A percentile compares a stretch with the other conserved stretches of the same genome.
Conservation (phyloP, 2,113 vertebrate species). For the Pelusios castaneus region DNA sequence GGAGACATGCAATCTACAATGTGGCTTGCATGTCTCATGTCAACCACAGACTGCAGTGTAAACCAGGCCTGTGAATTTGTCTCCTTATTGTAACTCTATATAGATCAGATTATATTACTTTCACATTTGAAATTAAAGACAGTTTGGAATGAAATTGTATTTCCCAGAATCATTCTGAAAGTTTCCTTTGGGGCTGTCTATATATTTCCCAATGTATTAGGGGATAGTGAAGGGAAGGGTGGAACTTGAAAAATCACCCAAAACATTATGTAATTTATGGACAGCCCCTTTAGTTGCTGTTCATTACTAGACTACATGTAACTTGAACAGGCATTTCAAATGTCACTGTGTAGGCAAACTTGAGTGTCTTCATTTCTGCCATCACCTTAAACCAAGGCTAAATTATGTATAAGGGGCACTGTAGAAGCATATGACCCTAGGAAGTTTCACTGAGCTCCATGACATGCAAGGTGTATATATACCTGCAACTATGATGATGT, state of each 20-base stretch:
- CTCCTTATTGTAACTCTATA: not conserved
- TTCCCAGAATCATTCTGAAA: not conserved
- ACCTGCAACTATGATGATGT: not conserved
- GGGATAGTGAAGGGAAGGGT: not conserved
- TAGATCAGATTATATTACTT: not conserved
- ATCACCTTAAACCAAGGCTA: not conserved
- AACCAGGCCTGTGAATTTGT: not conserved
- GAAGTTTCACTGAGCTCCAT: not conserved
- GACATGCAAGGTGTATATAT: not conserved
- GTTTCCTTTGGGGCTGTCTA: not conserved
- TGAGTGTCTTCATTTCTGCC: not conserved
- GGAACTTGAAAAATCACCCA: not conserved
- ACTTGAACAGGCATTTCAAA: not conserved
- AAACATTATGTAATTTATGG: not conserved
- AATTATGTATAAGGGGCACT: not conserved
- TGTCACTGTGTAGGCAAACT: not conserved
- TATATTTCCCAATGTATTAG: not conserved
- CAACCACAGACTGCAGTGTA: too few species aligned
- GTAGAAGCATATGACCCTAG: fast-evolving
- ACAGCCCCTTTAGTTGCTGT: not conserved
- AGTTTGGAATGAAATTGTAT: not conserved
- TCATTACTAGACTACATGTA: not conserved
- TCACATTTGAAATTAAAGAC: not conserved
- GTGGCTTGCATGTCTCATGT: too few species aligned
- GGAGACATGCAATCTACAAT: too few species aligned